These are phyloP conservation scores for Aldabrachelys gigantea DNA, from an alignment of 2,113 vertebrate species.

Conservation along the genomic window DNA sequence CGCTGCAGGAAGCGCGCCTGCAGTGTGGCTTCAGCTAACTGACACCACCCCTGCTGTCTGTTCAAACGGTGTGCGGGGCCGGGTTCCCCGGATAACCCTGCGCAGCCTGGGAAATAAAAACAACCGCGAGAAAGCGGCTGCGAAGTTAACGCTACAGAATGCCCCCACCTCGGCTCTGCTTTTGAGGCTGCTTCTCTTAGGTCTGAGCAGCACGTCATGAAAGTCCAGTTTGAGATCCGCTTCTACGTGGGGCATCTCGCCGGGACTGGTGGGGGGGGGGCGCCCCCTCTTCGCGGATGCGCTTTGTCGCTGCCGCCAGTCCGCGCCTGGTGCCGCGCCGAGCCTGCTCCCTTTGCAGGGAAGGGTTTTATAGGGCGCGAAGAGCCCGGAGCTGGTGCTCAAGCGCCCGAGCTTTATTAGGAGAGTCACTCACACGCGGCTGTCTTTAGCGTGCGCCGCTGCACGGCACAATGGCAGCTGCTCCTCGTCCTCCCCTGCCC, in stretches of 20 bases:
- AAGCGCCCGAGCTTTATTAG: slow-evolving; percentile 89
- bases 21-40: background rate
- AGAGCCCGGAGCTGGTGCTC: slow-evolving; percentile 53
- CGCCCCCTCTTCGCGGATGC: background rate
- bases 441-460: slow-evolving; percentile 24
- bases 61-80: too few species aligned
- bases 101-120: background rate
- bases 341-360: slow-evolving; percentile 79
- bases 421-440: slow-evolving; percentile 38
- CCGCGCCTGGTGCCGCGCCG: slow-evolving; percentile 8
- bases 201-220: slow-evolving; percentile 96
- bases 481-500: background rate
- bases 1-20: background rate
- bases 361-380: slow-evolving; percentile 86
- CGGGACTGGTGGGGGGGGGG: background rate
- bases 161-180: slow-evolving; percentile 93
- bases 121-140: background rate
- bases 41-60: background rate
- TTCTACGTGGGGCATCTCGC: slow-evolving; percentile 93
- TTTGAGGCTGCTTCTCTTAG: slow-evolving; percentile 97
- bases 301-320: background rate
- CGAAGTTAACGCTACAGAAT: background rate
- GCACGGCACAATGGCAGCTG: background rate
- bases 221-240: slow-evolving; percentile 98
- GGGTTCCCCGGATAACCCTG: too few species aligned